Base-by-base conservation (phyloP, 1,140 invertebrate species). In the Thalassaphorura encarpata region DNA sequence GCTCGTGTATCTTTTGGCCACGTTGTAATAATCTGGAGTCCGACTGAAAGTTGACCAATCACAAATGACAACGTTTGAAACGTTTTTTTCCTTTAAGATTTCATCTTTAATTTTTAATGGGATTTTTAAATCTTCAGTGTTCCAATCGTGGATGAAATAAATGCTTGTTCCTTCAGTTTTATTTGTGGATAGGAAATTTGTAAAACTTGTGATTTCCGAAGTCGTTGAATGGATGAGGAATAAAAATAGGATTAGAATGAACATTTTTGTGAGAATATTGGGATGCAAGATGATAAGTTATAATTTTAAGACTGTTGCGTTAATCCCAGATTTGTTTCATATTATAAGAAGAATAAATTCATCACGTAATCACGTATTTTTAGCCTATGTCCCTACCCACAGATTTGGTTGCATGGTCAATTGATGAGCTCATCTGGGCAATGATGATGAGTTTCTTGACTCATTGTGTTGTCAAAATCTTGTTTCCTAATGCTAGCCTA, bases 131-230 rank as follows among this genome's bases (percentile, higher is more conserved):
- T 31, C 27, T 2, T 3, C 1, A 1, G 42, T 47, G 6, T 47
- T 54, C 43, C 43, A 54, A 15, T 45, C 52, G 24, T 54, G 52
- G 21, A 54, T 47, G 15, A 45, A 28, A 24, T 47, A 23, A 13
- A 54, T 24, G 1, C 24, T 47, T 46, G 29, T 54, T 21, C 26
- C 24, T 29, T 42, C 40, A 16, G 41, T 40, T 13, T 53, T 36
- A 53, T 27, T 2, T 11, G 41, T 8, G 21, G 13, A n/a, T 43
- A 21, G 18, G 41, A 43, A 43, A 43, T 43, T 43, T 13, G 21
- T 11, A 19, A 43, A 43, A 43, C 5, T 43, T 11, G 19, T 43
- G 8, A 43, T 43, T 43, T 43, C 11, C 8, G 11, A 13, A 21
- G 41, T 13, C 6, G 19, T 43, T 5, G 18, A 43, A n/a, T 13